A percentile compares a stretch with the other conserved stretches of the same genome.
Conservation (phyloP, 1,140 invertebrate species). For the Phthorimaea operculella region DNA sequence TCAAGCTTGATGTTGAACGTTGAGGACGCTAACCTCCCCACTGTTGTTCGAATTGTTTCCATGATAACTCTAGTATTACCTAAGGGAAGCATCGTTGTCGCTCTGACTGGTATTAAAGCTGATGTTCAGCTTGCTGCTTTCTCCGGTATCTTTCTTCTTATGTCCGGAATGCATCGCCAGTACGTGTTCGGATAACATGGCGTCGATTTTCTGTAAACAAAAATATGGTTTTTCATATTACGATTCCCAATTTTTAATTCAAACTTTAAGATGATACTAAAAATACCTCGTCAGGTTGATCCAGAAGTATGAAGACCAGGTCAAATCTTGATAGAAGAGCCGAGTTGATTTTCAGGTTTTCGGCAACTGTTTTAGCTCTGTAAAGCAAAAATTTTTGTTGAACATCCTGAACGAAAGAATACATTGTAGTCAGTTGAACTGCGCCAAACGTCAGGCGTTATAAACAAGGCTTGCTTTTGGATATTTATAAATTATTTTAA, state of each 20-base stretch:
- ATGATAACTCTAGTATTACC: no score
- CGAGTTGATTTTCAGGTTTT: slow-evolving; percentile 90
- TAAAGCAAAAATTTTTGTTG: slow-evolving; percentile 20
- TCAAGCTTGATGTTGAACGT: no score
- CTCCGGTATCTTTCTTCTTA: slow-evolving; percentile 34
- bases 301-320: slow-evolving; percentile 90
- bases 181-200: slow-evolving; percentile 83
- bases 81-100: slow-evolving; percentile 33
- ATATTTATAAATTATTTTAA: no score
- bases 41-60: no score
- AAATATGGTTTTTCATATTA: slow-evolving; percentile 6
- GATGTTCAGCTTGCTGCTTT: slow-evolving; percentile 21
- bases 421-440: no score
- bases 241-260: no score
- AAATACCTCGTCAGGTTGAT: slow-evolving; percentile 79
- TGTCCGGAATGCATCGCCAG: slow-evolving; percentile 76
- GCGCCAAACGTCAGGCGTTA: no score
- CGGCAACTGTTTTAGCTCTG: slow-evolving; percentile 84
- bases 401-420: no score
- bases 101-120: slow-evolving; percentile 34
- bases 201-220: slow-evolving; percentile 71
- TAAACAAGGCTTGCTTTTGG: no score
- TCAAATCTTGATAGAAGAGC: slow-evolving; percentile 93
- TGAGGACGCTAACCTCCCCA: no score
- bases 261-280: background rate